A percentile compares a stretch with the other conserved stretches of the same genome.
phyloP scores from a whole-genome alignment of 2,888 invertebrate species.

The Pandemis heparana region DNA sequence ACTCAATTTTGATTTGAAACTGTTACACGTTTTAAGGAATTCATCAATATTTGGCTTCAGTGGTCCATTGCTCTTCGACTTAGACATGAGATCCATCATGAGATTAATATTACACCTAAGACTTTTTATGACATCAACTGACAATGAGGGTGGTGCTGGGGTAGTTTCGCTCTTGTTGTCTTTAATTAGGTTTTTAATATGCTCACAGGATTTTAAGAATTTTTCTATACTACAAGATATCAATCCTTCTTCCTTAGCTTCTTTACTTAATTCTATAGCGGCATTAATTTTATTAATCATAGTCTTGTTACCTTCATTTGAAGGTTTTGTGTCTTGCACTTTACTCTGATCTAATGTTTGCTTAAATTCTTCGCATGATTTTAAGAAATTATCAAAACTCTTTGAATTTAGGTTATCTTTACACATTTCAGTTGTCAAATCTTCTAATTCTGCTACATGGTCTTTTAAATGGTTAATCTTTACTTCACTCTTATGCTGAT shows the following conservation, averaged over 20 bases:
- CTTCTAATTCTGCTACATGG: slow-evolving; percentile 50
- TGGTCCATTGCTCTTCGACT: slow-evolving; percentile 52
- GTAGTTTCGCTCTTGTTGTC: slow-evolving; percentile 25
- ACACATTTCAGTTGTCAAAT: slow-evolving; percentile 47
- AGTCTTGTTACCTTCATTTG: slow-evolving; percentile 33
- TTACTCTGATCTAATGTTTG: slow-evolving; percentile 49
- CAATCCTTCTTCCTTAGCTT: slow-evolving; percentile 53
- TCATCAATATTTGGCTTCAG: slow-evolving; percentile 51
- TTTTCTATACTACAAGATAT: slow-evolving; percentile 52
- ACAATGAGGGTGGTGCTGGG: background rate
- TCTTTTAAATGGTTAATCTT: slow-evolving; percentile 49
- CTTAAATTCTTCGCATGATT: slow-evolving; percentile 54
- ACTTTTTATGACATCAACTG: slow-evolving; percentile 46
- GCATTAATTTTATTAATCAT: slow-evolving; percentile 52
- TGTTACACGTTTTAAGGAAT: slow-evolving; percentile 52
- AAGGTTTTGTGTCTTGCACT: slow-evolving; percentile 31
- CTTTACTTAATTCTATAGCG: slow-evolving; percentile 52
- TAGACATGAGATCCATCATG: slow-evolving; percentile 51
- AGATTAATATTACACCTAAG: slow-evolving; percentile 52
- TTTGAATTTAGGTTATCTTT: slow-evolving; percentile 45
- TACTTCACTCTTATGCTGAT: slow-evolving; percentile 40
- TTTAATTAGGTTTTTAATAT: slow-evolving; percentile 51
- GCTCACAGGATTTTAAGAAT: slow-evolving; percentile 56
- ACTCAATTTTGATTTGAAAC: slow-evolving; percentile 24
- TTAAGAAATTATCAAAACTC: slow-evolving; percentile 53